Base-by-base conservation (phyloP, 2,797 vertebrate genomes). In the Enteromius treurensis region DNA sequence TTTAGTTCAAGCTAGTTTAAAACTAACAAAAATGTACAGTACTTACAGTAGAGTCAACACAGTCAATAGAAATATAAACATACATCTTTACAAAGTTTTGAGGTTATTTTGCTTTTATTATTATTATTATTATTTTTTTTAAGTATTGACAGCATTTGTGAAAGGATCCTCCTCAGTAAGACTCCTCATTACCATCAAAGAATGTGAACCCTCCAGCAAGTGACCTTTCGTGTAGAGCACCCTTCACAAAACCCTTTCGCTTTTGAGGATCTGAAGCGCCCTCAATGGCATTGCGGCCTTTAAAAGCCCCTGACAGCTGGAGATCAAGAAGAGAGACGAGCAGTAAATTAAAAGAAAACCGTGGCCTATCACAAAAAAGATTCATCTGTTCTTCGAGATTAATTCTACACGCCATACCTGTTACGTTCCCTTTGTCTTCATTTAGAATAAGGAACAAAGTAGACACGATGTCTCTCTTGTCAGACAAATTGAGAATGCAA, bases 191-290 rank as follows among this genome's bases (percentile, higher is more conserved):
- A 49, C 53, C 40, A 70, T 70, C 62, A 83, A 85, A 80, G 55
- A 26, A 65, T 8, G 3, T 53, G 62, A 79, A 77, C 84, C 67
- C 68, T 65, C 58, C 10, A 42, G 73, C 42, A 32, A 40, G 10
- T 83, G 77, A 81, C 84, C 80, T 83, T 80, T 80, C 3, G 65
- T 2, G 21, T 81, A 15, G 79, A 77, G 73, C 53, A 23, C 37
- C 29, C 65, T 79, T 53, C 53, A 69, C 29, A 58, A 67, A 69
- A 78, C 77, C 74, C 70, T 84, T 71, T 53, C 6, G 79, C 62
- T 79, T 69, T 37, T 23, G 23, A 70, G 77, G 40, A 74, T 75
- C 62, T 67, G 70, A 68, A 65, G 71, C 53, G 21, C 55, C 73
- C 68, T 55, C 67, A 3, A 75, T 65, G 76, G 49, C 60, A 65